Percentiles rank a stretch among this genome's conserved stretches.
These are phyloP conservation scores for Rhodophaea formosa DNA, from an alignment of 2,888 invertebrate genomes.

Conservation along the genomic window DNA sequence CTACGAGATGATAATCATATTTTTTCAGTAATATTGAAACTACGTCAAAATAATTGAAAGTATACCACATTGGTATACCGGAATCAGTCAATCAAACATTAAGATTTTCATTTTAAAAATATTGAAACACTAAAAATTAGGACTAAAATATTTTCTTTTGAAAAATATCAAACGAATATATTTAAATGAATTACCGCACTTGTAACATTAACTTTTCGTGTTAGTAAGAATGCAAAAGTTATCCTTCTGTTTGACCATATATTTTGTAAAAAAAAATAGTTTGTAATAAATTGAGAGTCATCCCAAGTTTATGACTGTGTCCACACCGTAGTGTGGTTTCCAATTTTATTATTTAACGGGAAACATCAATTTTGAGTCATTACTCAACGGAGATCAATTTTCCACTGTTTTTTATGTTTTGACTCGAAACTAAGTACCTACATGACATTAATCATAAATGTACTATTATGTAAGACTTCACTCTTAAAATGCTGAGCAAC, in stretches of 20 bases:
- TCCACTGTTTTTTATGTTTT: conserved; percentile 3
- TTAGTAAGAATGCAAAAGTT: not conserved
- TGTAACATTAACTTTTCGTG: too few relatives aligned
- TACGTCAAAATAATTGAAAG: too few relatives aligned
- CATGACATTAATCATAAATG: not conserved
- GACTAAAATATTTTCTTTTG: too few relatives aligned
- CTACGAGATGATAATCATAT: too few relatives aligned
- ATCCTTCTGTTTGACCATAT: not conserved
- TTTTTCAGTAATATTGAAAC: too few relatives aligned
- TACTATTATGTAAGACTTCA: not conserved
- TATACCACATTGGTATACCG: too few relatives aligned
- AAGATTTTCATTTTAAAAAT: too few relatives aligned
- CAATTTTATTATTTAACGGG: conserved; percentile 11
- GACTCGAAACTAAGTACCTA: not conserved
- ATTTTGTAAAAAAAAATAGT: not conserved
- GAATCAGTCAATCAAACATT: too few relatives aligned
- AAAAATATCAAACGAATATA: too few relatives aligned
- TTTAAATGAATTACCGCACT: too few relatives aligned
- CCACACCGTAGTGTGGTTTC: conserved; percentile 10
- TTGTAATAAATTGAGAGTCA: conserved; percentile 11
- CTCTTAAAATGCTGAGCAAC: too few relatives aligned
- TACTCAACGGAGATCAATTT: conserved; percentile 9
- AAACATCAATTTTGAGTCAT: conserved; percentile 6
- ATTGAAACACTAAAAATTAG: too few relatives aligned
- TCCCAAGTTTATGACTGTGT: conserved; percentile 8